These are phyloP conservation scores for Clarias macrocephalus DNA, from an alignment of 2,113 vertebrate genomes.

Conservation along the genomic window DNA sequence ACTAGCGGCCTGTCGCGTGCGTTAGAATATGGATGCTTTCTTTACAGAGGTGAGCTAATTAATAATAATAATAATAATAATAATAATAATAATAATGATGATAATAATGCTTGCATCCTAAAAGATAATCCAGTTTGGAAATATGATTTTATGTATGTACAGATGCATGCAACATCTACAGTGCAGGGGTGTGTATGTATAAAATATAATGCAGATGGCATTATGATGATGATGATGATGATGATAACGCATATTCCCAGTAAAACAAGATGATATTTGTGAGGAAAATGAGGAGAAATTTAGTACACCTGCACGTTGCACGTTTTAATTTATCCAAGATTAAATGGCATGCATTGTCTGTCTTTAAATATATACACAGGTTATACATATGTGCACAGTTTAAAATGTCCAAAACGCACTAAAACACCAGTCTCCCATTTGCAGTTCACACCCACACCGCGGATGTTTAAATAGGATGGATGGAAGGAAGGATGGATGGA, in stretches of 20 bases:
- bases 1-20: conserved; percentile 25
- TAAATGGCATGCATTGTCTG: background rate
- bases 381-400: background rate
- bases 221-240: background rate
- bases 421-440: conserved; percentile 11
- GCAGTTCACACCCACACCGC: conserved; percentile 35
- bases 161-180: conserved; percentile 9
- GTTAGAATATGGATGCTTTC: conserved; percentile 72
- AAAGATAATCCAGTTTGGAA: background rate
- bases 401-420: conserved; percentile 2
- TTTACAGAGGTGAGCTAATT: conserved; percentile 70
- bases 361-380: background rate
- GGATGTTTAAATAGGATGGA: background rate
- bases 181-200: conserved; percentile 1
- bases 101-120: background rate
- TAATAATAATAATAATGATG: background rate
- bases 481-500: too few relatives aligned
- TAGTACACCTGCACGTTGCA: background rate
- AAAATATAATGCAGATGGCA: conserved; percentile 10
- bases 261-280: background rate
- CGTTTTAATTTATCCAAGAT: background rate
- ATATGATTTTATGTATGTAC: background rate
- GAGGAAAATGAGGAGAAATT: background rate
- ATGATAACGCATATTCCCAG: background rate
- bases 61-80: background rate